Evolutionary conservation across 2,888 invertebrate genomes (phyloP), one percentile per base, ranked within the genome.

Genomic region (Craniophora ligustri): DNA sequence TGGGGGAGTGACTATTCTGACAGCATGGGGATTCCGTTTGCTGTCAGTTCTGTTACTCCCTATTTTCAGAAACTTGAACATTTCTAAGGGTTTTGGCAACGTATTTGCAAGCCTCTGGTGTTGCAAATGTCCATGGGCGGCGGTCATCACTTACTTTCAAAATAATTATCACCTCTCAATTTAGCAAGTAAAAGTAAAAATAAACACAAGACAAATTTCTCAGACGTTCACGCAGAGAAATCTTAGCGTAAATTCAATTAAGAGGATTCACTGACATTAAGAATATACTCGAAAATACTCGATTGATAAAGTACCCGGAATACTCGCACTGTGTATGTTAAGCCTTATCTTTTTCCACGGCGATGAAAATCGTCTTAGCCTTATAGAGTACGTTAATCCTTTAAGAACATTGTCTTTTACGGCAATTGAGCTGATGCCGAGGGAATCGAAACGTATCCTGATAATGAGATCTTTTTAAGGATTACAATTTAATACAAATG

Each of bases 381-480:
- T 67, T 75, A 62, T 61, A 71, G 53, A 66, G 61, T 30, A 67
- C 62, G 62, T 67, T 77, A 78, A 80, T 77, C 76, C 54, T 63
- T 64, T 75, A 73, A 78, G 76, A 74, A 70, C 71, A 75, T 75
- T 73, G 74, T 80, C 75, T 78, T 72, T 78, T 67, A 72, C 76
- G 72, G 70, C 55, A 68, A 68, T 65, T 61, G 56, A 77, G 75
- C 71, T 75, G 76, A 76, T 59, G 47, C 50, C 47, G 49, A 16
- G 44, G 56, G 50, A 68, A 67, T 71, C 55, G 65, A 62, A 51
- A 63, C 38, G 47, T 55, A 50, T 47, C 56, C 56, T 54, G 26
- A 61, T 62, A 62, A 72, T 58, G 49, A 34, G 61, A 61, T 64
- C 32, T 63, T 45, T n/a, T 48, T 39, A 13, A 46, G 41, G 61